phyloP scores from a whole-genome alignment of 2,113 vertebrate genomes.

The Dicerorhinus sumatrensis region DNA sequence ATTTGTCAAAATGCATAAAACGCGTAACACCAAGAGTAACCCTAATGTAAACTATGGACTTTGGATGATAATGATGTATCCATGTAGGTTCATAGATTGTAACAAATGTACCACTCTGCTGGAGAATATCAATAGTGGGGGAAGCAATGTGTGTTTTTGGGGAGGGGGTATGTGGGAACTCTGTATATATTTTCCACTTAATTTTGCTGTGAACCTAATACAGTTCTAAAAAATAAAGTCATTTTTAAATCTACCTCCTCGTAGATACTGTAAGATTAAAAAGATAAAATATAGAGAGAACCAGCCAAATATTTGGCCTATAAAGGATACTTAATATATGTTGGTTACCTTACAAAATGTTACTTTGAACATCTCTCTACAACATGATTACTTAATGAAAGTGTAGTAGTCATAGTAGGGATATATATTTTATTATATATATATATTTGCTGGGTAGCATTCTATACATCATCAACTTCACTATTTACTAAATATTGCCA shows the following conservation, averaged over 20 bases:
- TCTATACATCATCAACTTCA: background rate
- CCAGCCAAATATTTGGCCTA: background rate
- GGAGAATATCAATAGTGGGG: background rate
- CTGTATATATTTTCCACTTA: background rate
- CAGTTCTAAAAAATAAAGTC: background rate
- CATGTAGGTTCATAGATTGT: background rate
- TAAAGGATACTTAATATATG: background rate
- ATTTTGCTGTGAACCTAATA: background rate
- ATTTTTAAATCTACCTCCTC: background rate
- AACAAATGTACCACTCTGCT: background rate
- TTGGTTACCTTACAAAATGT: background rate
- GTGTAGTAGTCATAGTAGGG: background rate
- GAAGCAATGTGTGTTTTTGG: background rate
- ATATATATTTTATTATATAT: no score
- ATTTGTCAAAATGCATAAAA: background rate
- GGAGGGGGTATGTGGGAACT: background rate
- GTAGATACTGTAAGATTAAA: background rate
- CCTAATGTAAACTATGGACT: background rate
- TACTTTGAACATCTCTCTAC: background rate
- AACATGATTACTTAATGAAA: background rate
- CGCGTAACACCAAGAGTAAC: background rate
- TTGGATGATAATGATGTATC: background rate
- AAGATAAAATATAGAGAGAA: background rate
- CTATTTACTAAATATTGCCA: background rate
- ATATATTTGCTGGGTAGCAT: background rate